Conservation (phyloP, 2,888 invertebrate genomes). For the Plebejus argus region DNA sequence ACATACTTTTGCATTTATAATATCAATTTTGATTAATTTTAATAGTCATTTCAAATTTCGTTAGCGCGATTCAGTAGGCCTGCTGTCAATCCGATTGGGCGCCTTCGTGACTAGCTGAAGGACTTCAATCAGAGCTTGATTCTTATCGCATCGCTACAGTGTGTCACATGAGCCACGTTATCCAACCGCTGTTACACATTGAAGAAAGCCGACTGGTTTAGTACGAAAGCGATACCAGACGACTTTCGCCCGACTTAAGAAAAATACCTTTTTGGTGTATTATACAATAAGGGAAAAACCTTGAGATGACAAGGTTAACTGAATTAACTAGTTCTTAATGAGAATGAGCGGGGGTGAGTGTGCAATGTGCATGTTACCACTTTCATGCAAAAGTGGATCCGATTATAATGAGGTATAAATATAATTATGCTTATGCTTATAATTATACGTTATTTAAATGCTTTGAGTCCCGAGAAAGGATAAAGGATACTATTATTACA, state of each 20-base stretch:
- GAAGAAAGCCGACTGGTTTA: slow-evolving; percentile 71
- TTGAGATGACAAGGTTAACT: slow-evolving; percentile 1
- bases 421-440: no score
- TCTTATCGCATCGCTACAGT: not conserved
- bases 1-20: no score
- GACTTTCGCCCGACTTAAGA: slow-evolving; percentile 45
- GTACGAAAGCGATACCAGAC: slow-evolving; percentile 49
- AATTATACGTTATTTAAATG: no score
- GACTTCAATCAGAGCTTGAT: not conserved
- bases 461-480: no score
- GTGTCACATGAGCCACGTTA: slow-evolving; percentile 37
- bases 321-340: not conserved
- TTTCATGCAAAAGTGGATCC: no score
- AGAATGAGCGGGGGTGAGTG: no score
- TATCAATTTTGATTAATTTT: no score
- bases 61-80: not conserved
- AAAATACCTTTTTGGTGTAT: slow-evolving; percentile 27
- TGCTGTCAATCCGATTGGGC: no score
- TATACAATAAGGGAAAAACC: slow-evolving; percentile 8
- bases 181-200: slow-evolving; percentile 46
- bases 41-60: not conserved
- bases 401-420: no score
- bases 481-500: no score
- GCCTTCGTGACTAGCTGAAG: not conserved
- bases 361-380: no score